phyloP scores from a whole-genome alignment of 2,888 invertebrate genomes.

The Polia nebulosa region DNA sequence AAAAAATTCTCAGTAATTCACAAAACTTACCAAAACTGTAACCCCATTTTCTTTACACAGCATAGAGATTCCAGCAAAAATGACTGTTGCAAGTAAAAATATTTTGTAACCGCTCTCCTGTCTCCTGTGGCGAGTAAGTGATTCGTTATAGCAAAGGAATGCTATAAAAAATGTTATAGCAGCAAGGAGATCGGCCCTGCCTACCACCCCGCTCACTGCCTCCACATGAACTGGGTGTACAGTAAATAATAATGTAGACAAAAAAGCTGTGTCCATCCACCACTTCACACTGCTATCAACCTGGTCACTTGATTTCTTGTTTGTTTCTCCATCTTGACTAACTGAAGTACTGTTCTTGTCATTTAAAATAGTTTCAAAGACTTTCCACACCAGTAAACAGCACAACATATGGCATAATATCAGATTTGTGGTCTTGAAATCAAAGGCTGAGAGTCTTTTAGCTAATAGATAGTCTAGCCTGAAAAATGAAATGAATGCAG shows the following conservation, averaged over 20 bases:
- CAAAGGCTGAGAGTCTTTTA: conserved; percentile 90
- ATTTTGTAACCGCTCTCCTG: conserved; percentile 61
- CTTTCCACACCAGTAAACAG: conserved; percentile 77
- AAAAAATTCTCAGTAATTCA: neutral
- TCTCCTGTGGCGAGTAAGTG: conserved; percentile 65
- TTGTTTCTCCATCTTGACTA: conserved; percentile 10
- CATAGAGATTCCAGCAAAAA: conserved; percentile 92
- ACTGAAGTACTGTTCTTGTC: conserved; percentile 36
- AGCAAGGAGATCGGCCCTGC: conserved; percentile 97
- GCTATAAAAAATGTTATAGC: conserved; percentile 94
- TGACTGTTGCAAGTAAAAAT: conserved; percentile 78
- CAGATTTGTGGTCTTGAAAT: conserved; percentile 95
- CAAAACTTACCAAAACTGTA: conserved; percentile 93
- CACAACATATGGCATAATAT: conserved; percentile 93
- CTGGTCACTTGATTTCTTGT: conserved; percentile 12
- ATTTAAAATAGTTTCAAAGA: conserved; percentile 70
- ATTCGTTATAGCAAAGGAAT: conserved; percentile 92
- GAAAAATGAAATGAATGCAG: conserved; percentile 35
- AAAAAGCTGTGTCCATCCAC: conserved; percentile 88
- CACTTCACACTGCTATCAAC: conserved; percentile 42
- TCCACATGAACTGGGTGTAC: conserved; percentile 98
- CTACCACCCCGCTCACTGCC: conserved; percentile 97
- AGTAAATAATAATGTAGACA: conserved; percentile 95
- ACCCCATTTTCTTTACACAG: conserved; percentile 98
- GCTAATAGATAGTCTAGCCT: conserved; percentile 93